Base-by-base conservation (phyloP, 2,888 invertebrate genomes). In the Drosophila cracens region DNA sequence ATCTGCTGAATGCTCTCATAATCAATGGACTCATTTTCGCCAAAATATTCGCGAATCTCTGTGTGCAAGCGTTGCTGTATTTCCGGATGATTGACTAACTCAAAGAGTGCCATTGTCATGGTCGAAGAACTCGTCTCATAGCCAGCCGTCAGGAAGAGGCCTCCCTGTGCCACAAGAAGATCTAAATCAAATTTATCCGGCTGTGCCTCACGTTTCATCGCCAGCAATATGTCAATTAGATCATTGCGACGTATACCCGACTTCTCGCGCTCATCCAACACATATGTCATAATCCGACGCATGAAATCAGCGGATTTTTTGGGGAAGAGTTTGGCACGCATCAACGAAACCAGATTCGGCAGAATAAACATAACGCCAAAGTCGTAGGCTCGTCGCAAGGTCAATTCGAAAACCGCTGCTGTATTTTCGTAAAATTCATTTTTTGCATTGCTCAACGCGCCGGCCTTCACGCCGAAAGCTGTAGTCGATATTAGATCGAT, bases 171-270 rank as follows among this genome's bases (percentile, higher is more conserved):
- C 0, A 91, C 84, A 2, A 93, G 70, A 33, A 80, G 72, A 21
- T 92, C 92, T 8, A 76, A 27, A 4, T 74, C 54, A 2, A 40
- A 2, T 3, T 64, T 71, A 1, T 74, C 79, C 49, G 0, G 31
- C 71, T 0, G n/a, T n/a, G 79, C 78, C 11, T 83, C 75, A 1
- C 89, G 81, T 34, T 90, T 93, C 43, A 94, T 68, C 5, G 92
- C 89, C 58, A 94, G 67, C 8, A 94, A 77, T 5, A 93, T 79
- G 63, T 94, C 94, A 13, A 94, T 87, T 0, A 94, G 91, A 80
- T 94, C 94, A 38, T 93, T 91, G 0, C 88, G 83, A n/a, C 43
- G 40, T 6, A 77, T 21, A 2, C 93, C 93, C 2, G 91, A 90
- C 31, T 87, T 81, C 53, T 92, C 91, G 4, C 94, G 90, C 7